Percentiles rank a stretch among this genome's conserved stretches.
Conservation (phyloP, 2,888 invertebrate genomes). For the Cosmia trapezina region DNA sequence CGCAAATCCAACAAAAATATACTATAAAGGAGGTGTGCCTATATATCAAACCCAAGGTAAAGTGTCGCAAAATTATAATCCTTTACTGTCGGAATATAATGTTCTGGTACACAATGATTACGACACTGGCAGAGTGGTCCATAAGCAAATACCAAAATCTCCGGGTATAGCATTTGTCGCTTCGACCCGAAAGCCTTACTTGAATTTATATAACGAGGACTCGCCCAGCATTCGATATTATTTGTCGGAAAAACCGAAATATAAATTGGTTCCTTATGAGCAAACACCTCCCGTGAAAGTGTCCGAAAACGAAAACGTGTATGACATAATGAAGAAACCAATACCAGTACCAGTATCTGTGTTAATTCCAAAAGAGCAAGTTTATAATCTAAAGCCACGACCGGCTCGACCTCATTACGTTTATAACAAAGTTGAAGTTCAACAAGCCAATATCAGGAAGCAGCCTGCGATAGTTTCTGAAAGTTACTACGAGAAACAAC, state of each 20-base stretch:
- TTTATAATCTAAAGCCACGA: slow-evolving; percentile 78
- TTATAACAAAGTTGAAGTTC: slow-evolving; percentile 75
- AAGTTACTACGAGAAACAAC: slow-evolving; percentile 83
- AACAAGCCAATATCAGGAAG: slow-evolving; percentile 71
- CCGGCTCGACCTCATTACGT: slow-evolving; percentile 76
- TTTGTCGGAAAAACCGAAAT: slow-evolving; percentile 82
- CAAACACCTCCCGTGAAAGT: slow-evolving; percentile 84
- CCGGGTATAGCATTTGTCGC: slow-evolving; percentile 69
- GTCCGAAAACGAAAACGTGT: slow-evolving; percentile 69
- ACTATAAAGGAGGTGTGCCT: slow-evolving; percentile 80
- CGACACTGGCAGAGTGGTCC: slow-evolving; percentile 73
- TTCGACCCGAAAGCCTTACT: slow-evolving; percentile 78
- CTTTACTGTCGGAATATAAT: slow-evolving; percentile 71
- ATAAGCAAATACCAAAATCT: slow-evolving; percentile 75
- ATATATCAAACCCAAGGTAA: slow-evolving; percentile 73
- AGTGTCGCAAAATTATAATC: slow-evolving; percentile 75
- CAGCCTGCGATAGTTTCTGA: slow-evolving; percentile 81
- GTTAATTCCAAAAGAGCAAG: slow-evolving; percentile 75
- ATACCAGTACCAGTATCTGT: slow-evolving; percentile 71
- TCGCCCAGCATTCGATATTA: slow-evolving; percentile 81
- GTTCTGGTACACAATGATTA: slow-evolving; percentile 71
- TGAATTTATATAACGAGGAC: slow-evolving; percentile 78
- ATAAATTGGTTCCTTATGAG: slow-evolving; percentile 88
- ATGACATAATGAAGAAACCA: slow-evolving; percentile 73
- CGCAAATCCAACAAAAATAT: slow-evolving; percentile 84